A percentile compares a stretch with the other conserved stretches of the same genome.
phyloP scores from a whole-genome alignment of 2,888 invertebrate species.

The Nemoura dubitans region DNA sequence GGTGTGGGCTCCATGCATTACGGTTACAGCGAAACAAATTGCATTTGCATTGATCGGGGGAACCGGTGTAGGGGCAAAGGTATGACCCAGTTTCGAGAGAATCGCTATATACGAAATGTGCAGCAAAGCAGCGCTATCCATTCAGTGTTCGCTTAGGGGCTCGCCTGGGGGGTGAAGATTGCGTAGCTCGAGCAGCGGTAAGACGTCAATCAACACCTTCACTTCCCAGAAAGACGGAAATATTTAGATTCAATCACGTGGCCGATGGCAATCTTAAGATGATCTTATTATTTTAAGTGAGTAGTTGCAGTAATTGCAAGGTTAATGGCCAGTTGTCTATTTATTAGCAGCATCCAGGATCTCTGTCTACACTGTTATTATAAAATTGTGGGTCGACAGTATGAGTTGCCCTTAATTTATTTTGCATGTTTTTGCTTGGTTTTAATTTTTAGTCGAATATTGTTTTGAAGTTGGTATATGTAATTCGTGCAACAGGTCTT shows the following conservation, averaged over 20 bases:
- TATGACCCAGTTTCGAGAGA: background rate
- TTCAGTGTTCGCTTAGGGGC: background rate
- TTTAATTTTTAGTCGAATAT: background rate
- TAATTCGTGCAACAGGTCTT: constrained; percentile 3
- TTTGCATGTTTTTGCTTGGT: background rate
- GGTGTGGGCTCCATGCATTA: background rate
- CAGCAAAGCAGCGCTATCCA: background rate
- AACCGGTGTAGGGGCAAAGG: background rate
- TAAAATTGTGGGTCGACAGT: background rate
- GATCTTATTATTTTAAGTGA: background rate
- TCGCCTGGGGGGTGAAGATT: too few species aligned
- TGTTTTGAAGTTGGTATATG: background rate
- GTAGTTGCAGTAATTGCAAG: background rate
- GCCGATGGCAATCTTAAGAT: background rate
- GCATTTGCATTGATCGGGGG: background rate
- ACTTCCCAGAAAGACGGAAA: background rate
- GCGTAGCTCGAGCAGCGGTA: too few species aligned
- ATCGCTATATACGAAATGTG: background rate
- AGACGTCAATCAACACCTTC: background rate
- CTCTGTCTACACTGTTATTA: background rate
- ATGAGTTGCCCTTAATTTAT: background rate
- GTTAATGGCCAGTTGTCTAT: background rate
- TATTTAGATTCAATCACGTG: background rate
- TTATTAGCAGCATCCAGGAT: background rate
- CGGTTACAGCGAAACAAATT: background rate